A percentile compares a stretch with the other conserved stretches of the same genome.
Evolutionary conservation across 2,113 vertebrate species (phyloP).

Genomic region (Recurvirostra avosetta): DNA sequence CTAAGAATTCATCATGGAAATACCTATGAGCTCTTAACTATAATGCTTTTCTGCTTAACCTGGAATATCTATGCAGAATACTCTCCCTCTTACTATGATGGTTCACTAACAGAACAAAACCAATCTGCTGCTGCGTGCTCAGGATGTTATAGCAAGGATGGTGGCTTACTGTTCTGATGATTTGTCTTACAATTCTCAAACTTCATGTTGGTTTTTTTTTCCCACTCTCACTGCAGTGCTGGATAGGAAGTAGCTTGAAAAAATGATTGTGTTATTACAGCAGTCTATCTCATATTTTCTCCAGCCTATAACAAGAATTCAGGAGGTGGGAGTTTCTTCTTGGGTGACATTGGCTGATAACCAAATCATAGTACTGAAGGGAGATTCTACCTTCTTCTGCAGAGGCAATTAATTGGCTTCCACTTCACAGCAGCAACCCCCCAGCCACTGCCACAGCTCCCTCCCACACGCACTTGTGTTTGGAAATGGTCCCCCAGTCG

Average conservation of each 20-base stretch:
- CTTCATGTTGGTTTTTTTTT: too few species aligned
- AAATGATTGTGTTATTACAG: not conserved
- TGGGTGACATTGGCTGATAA: not conserved
- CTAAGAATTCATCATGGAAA: not conserved
- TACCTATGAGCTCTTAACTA: not conserved
- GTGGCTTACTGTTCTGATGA: not conserved
- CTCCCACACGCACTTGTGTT: not conserved
- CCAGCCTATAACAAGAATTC: not conserved
- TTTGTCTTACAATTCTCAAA: not conserved
- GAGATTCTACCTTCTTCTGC: not conserved
- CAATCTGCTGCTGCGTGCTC: not conserved
- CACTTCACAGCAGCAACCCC: not conserved
- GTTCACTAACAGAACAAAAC: not conserved
- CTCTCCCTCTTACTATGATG: not conserved
- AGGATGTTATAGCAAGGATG: not conserved
- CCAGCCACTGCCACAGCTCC: not conserved
- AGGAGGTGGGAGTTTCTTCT: not conserved
- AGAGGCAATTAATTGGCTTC: not conserved
- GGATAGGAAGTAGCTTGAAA: not conserved
- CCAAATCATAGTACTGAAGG: not conserved
- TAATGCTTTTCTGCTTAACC: not conserved
- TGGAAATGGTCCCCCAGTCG: not conserved
- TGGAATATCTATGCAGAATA: not conserved
- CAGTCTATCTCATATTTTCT: not conserved
- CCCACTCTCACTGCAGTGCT: not conserved